A percentile compares a stretch with the other conserved stretches of the same genome.
phyloP scores from a whole-genome alignment of 2,888 invertebrate genomes.

The Polymixis flavicincta region DNA sequence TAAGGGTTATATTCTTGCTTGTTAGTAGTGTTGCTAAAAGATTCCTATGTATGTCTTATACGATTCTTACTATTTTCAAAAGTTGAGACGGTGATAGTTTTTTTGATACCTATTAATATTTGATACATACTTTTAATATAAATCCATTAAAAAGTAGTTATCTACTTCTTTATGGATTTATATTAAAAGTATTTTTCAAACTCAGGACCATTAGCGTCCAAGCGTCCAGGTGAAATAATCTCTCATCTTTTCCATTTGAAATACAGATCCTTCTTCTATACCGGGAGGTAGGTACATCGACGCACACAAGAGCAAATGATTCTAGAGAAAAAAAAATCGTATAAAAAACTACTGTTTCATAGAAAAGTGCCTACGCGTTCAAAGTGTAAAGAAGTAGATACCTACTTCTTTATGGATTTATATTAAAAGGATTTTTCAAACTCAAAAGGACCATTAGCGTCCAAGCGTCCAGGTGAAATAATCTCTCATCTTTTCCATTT shows the following conservation, averaged over 20 bases:
- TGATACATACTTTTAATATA: no score
- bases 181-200: background rate
- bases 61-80: background rate
- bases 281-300: no score
- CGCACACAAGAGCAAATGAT: no score
- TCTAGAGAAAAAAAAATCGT: no score
- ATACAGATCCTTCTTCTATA: no score
- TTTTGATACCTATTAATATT: no score
- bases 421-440: background rate
- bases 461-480: background rate
- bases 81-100: background rate
- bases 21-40: background rate
- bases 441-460: no score
- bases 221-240: no score
- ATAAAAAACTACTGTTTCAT: no score
- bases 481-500: background rate
- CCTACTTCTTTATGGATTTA: background rate
- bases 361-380: no score
- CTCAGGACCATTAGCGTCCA: background rate
- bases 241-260: background rate
- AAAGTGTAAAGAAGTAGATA: no score
- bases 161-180: background rate
- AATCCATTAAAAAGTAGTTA: no score
- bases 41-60: background rate
- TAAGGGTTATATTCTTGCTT: constrained; percentile 32